A percentile compares a stretch with the other conserved stretches of the same genome.
Evolutionary conservation across 2,888 invertebrate genomes (phyloP).

Genomic region (Epistrophe grossulariae): DNA sequence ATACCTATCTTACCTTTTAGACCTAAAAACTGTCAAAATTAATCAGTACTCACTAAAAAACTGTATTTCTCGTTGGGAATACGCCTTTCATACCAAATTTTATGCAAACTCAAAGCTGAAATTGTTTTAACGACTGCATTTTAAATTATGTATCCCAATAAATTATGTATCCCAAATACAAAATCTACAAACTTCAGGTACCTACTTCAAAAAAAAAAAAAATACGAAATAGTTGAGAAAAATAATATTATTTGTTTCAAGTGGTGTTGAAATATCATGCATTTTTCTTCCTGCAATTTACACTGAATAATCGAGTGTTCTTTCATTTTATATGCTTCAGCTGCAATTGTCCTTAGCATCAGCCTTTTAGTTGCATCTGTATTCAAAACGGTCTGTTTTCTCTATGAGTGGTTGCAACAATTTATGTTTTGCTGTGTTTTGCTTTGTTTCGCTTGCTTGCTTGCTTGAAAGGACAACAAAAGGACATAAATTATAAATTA

Average conservation of each 20-base stretch:
- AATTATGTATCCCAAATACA: too few species aligned
- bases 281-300: constrained; percentile 28
- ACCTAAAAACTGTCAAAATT: too few species aligned
- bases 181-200: background rate
- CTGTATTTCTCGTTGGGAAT: too few species aligned
- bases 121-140: too few species aligned
- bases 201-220: background rate
- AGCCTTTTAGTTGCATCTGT: background rate
- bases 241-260: background rate
- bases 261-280: constrained; percentile 1
- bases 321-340: constrained; percentile 16
- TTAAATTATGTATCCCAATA: too few species aligned
- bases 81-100: too few species aligned
- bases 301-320: constrained; percentile 17
- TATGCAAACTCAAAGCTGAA: too few species aligned
- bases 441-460: background rate
- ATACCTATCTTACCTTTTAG: too few species aligned
- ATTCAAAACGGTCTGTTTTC: background rate
- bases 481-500: background rate
- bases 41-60: too few species aligned
- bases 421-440: background rate
- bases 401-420: background rate
- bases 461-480: background rate
- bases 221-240: background rate
- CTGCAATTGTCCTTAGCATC: background rate